phyloP scores from a whole-genome alignment of 2,113 vertebrate species.

The Tychaedon coryphoeus region DNA sequence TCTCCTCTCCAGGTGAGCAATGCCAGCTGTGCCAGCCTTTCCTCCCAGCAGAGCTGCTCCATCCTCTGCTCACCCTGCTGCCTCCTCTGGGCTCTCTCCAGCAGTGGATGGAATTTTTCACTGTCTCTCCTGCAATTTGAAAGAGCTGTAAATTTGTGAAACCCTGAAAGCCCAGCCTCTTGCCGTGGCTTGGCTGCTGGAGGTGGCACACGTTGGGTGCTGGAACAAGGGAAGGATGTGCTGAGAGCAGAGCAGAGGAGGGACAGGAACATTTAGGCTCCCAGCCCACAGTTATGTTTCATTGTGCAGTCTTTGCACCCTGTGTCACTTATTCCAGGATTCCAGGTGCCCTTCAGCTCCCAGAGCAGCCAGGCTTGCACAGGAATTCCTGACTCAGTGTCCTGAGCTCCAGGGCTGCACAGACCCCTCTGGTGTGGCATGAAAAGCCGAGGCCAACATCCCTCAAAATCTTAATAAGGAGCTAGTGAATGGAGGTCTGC shows the following conservation, averaged over 20 bases:
- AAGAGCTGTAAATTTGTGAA: neutral
- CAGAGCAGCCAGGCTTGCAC: neutral
- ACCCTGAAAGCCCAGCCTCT: neutral
- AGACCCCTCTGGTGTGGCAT: neutral
- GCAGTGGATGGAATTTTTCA: neutral
- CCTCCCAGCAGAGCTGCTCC: neutral
- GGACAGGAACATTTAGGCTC: neutral
- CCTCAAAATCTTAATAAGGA: neutral
- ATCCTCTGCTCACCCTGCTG: neutral
- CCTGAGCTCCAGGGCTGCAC: neutral
- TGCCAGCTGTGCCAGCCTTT: neutral
- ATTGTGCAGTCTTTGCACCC: neutral
- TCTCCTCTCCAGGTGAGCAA: no score
- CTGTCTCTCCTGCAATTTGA: accelerated
- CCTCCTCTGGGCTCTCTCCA: neutral
- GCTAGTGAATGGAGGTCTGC: neutral
- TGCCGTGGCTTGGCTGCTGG: neutral
- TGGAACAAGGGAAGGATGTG: neutral
- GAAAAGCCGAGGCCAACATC: neutral
- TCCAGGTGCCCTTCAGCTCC: neutral
- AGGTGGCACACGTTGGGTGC: accelerated
- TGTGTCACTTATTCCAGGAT: neutral
- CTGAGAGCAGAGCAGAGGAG: neutral
- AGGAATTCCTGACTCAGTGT: neutral
- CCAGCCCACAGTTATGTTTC: neutral